Percentiles rank a stretch among this genome's conserved stretches.
These are phyloP conservation scores for Hypsibius dujardini DNA, from an alignment of 1,140 invertebrate genomes.

Conservation along the genomic window DNA sequence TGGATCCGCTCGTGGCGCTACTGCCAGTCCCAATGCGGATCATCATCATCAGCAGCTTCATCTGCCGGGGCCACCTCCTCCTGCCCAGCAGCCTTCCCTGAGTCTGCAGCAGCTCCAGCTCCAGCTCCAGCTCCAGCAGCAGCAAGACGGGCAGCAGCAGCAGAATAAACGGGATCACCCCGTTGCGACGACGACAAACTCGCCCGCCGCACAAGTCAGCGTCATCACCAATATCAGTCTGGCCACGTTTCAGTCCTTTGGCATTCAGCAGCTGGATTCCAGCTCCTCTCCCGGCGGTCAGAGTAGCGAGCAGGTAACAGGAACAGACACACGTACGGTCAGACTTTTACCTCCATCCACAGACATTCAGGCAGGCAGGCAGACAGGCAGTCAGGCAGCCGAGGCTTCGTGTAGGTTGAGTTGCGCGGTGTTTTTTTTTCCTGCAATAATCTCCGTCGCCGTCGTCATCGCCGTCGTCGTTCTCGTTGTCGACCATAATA, in stretches of 20 bases:
- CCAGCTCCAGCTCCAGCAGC: neutral
- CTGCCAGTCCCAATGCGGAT: constrained; percentile 14
- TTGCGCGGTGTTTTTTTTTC: neutral
- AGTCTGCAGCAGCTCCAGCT: neutral
- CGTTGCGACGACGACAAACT: neutral
- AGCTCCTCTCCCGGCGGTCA: neutral
- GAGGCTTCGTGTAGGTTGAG: neutral
- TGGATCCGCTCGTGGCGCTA: neutral
- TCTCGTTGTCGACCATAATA: neutral
- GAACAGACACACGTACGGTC: neutral
- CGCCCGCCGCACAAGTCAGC: neutral
- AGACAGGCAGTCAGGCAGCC: neutral
- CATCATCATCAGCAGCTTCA: constrained; percentile 13
- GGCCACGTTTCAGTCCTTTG: neutral
- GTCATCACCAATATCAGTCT: constrained; percentile 13
- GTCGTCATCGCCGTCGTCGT: neutral
- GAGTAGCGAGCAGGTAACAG: neutral
- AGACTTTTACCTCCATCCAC: no score
- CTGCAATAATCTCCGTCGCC: neutral
- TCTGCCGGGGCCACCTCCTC: no score
- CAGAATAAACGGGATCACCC: constrained; percentile 1
- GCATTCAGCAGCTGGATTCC: constrained; percentile 5
- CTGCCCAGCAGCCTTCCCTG: no score
- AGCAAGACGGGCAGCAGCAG: neutral
- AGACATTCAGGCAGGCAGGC: neutral